Conservation (phyloP, 2,888 invertebrate genomes). For the Muschampia plurimacula region DNA sequence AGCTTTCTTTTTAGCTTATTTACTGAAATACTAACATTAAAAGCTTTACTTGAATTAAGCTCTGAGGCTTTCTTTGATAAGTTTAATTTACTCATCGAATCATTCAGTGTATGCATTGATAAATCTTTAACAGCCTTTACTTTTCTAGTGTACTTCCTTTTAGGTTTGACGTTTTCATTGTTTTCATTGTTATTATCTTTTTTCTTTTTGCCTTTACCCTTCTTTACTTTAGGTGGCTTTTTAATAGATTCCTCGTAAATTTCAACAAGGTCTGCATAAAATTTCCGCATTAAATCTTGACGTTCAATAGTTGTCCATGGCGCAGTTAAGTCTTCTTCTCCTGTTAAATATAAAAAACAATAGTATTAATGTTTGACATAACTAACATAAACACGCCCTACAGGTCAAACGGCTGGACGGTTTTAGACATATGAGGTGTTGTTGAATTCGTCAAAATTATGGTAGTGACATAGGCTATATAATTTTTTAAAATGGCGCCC, state of each 20-base stretch:
- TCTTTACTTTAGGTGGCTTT: conserved; percentile 80
- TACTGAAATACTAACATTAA: conserved; percentile 68
- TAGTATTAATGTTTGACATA: not conserved
- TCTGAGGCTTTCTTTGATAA: conserved; percentile 50
- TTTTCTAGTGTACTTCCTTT: conserved; percentile 73
- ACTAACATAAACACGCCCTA: no score
- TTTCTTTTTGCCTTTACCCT: conserved; percentile 59
- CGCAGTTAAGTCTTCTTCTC: conserved; percentile 76
- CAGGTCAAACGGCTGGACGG: no score
- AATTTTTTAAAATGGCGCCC: no score
- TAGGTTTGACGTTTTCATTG: conserved; percentile 62
- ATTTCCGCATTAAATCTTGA: conserved; percentile 85
- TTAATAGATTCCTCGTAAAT: conserved; percentile 84
- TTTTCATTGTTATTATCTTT: conserved; percentile 58
- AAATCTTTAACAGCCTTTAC: conserved; percentile 55
- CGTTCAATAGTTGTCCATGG: conserved; percentile 90
- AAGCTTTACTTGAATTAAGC: conserved; percentile 58
- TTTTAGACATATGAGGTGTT: no score
- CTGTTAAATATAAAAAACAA: conserved; percentile 47
- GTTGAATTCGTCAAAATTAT: no score
- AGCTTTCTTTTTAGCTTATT: conserved; percentile 75
- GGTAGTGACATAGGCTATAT: no score
- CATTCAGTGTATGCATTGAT: conserved; percentile 53
- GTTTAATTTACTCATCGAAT: conserved; percentile 59
- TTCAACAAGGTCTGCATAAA: conserved; percentile 88